Base-by-base conservation (phyloP, 2,888 invertebrate genomes). In the Sphaerophoria rueppellii region DNA sequence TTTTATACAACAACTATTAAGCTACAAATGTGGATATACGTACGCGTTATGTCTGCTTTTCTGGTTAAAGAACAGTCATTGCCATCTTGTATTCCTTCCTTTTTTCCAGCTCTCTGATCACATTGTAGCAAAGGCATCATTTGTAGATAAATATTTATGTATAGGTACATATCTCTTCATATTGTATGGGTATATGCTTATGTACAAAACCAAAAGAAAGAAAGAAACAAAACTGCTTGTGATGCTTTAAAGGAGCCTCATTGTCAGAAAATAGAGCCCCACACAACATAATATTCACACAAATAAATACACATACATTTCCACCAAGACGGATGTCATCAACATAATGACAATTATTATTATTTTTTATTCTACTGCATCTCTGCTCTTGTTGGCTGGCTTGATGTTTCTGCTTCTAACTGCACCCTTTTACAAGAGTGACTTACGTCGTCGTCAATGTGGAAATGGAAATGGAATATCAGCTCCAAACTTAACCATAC, bases 271-370 rank as follows among this genome's bases (percentile, higher is more conserved):
- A 76, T 48, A 85, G 69, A 46, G 40, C 32, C 71, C 65, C 73
- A 80, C 54, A 75, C 63, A 52, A 43, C 43, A 43, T 9, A 72
- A 24, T 24, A n/a, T n/a, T n/a, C 37, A 6, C 43, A 70, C 6
- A 63, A 16, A 72, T 7, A 35, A 0, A 34, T 32, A 11, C 6
- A 76, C 40, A 46, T 24, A 24, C 14, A 46, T 14, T 34, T 48
- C n/a, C 14, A 67, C 7, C 57, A 76, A 76, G 81, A 86, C 82
- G 77, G 81, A 77, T 86, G 86, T 82, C 86, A 86, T 86, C 82
- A 86, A 43, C 82, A 86, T 86, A 86, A 86, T 86, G 86, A 86
- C 86, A 86, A 82, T 82, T 82, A 86, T 82, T 82, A 86, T 78
- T 81, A 86, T 78, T 81, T 82, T 73, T 80, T 81, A 81, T 85